phyloP scores from a whole-genome alignment of 2,797 vertebrate genomes.

The Synaphobranchus kaupii region DNA sequence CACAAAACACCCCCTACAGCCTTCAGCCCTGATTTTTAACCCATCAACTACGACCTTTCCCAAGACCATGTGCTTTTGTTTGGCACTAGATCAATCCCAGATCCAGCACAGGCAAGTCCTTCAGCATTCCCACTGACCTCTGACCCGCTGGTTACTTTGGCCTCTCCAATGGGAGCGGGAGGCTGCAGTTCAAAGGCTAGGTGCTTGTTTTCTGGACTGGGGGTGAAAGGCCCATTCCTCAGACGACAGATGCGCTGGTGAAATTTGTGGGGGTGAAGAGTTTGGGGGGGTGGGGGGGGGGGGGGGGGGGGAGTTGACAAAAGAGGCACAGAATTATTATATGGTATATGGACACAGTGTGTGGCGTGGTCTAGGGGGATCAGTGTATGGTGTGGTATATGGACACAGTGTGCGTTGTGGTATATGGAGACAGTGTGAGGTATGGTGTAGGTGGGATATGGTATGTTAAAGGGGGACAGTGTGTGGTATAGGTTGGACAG shows the following conservation, averaged over 20 bases:
- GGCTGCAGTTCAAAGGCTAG: conserved; percentile 39
- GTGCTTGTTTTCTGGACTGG: conserved; percentile 9
- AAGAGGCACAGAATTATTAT: neutral
- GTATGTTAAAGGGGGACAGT: neutral
- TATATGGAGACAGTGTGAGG: neutral
- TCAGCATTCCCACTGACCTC: neutral
- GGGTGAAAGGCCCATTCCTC: conserved; percentile 13
- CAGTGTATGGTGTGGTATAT: neutral
- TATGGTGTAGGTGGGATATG: neutral
- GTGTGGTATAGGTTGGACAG: neutral
- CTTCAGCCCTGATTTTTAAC: neutral
- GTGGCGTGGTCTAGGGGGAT: neutral
- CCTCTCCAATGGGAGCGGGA: conserved; percentile 44
- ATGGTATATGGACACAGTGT: neutral
- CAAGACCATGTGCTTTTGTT: neutral
- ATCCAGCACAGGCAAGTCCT: neutral
- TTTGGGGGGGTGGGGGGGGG: conserved; percentile 40
- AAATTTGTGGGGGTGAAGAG: conserved; percentile 53
- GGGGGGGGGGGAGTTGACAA: conserved; percentile 22
- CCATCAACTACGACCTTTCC: neutral
- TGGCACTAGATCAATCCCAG: neutral
- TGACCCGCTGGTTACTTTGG: conserved; percentile 34
- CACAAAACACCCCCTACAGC: neutral
- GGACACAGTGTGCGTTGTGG: neutral
- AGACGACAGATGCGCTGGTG: conserved; percentile 50